Conservation (phyloP, 2,888 invertebrate genomes). For the Dione vanillae region DNA sequence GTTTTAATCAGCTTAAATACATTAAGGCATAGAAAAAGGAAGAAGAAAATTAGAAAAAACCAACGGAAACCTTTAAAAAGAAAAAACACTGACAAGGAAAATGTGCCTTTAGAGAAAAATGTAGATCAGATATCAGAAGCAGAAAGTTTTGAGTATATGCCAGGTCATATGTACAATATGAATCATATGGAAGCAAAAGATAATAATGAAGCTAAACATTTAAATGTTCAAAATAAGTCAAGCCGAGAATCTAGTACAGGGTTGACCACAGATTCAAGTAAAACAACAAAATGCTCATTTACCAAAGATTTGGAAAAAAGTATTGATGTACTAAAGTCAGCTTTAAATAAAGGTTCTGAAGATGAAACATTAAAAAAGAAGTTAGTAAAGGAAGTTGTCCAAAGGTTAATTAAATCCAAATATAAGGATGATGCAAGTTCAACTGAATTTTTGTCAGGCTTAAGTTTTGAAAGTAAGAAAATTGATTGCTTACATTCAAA, state of each 20-base stretch:
- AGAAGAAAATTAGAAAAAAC: conserved; percentile 57
- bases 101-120: conserved; percentile 60
- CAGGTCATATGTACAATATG: conserved; percentile 84
- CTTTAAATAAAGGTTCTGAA: conserved; percentile 85
- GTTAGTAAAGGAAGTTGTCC: conserved; percentile 86
- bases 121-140: conserved; percentile 81
- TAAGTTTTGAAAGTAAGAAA: conserved; percentile 68
- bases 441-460: conserved; percentile 77
- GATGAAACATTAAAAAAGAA: conserved; percentile 85
- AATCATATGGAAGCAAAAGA: conserved; percentile 57
- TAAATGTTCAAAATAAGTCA: conserved; percentile 65
- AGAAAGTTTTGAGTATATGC: conserved; percentile 88
- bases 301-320: conserved; percentile 86
- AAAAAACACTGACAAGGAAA: conserved; percentile 54
- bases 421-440: conserved; percentile 84
- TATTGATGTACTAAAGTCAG: conserved; percentile 83
- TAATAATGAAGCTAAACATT: conserved; percentile 51
- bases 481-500: conserved; percentile 57
- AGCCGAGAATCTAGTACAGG: conserved; percentile 75
- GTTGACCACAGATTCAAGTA: conserved; percentile 74
- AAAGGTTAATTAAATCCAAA: conserved; percentile 83
- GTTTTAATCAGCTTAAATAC: conserved; percentile 71
- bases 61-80: conserved; percentile 58
- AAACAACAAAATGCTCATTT: conserved; percentile 72
- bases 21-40: conserved; percentile 61